These are phyloP conservation scores for Drosophila jambulina DNA, from an alignment of 1,140 invertebrate genomes.

Conservation along the genomic window DNA sequence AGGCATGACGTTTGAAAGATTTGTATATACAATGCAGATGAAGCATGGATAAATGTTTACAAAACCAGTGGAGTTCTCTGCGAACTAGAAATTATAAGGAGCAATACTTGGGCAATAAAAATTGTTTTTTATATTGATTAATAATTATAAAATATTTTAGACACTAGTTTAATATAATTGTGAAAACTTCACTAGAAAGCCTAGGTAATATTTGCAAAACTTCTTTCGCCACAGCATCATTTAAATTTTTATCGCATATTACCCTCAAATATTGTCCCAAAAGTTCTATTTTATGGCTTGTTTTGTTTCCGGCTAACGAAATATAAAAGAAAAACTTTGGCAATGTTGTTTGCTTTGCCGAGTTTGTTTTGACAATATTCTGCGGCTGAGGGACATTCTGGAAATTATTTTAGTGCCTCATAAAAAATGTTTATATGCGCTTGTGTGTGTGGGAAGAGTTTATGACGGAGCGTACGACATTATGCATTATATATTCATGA, in stretches of 20 bases:
- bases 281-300: slow-evolving; percentile 21
- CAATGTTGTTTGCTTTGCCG: slow-evolving; percentile 13
- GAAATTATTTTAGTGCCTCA: slow-evolving; percentile 56
- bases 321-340: slow-evolving; percentile 21
- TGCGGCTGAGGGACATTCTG: slow-evolving; percentile 17
- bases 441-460: slow-evolving; percentile 26
- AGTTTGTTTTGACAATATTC: slow-evolving; percentile 50
- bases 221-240: neutral
- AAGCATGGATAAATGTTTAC: neutral
- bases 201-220: neutral
- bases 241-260: slow-evolving; percentile 21
- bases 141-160: too few relatives aligned
- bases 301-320: slow-evolving; percentile 22
- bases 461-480: slow-evolving; percentile 35
- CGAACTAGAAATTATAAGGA: neutral
- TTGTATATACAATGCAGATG: neutral
- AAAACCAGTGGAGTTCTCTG: too few relatives aligned
- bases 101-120: neutral
- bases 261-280: slow-evolving; percentile 18
- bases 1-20: slow-evolving; percentile 3
- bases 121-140: too few relatives aligned
- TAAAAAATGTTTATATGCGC: slow-evolving; percentile 57
- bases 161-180: neutral
- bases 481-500: slow-evolving; percentile 58
- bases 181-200: neutral